Conservation (phyloP, 2,797 vertebrate genomes). For the Artibeus lituratus region DNA sequence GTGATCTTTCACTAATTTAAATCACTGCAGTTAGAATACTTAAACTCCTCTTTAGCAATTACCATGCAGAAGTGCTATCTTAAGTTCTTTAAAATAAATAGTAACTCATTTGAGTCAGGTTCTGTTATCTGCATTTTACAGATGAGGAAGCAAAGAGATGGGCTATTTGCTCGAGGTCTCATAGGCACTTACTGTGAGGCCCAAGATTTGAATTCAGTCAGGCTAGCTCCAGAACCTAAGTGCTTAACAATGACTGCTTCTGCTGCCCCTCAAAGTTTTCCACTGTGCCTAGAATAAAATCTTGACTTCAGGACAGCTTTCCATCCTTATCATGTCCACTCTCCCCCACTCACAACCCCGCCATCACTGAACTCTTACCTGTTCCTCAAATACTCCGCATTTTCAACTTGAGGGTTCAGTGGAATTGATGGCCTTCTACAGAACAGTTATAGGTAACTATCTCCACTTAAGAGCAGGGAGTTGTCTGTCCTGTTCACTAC, state of each 20-base stretch:
- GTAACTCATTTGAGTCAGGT: background rate
- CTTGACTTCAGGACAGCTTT: background rate
- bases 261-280: background rate
- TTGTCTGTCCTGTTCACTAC: background rate
- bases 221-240: background rate
- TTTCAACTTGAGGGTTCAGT: background rate
- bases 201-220: background rate
- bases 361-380: background rate
- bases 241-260: background rate
- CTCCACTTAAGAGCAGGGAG: background rate
- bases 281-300: background rate
- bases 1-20: background rate
- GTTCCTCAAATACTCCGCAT: background rate
- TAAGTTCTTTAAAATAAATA: background rate
- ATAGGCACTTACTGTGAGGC: background rate
- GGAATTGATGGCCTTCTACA: background rate
- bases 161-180: background rate
- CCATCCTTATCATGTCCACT: background rate
- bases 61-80: background rate
- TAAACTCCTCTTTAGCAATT: background rate
- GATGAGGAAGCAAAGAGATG: background rate
- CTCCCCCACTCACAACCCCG: background rate
- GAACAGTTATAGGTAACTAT: background rate
- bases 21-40: background rate
- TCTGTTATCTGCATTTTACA: background rate